Base-by-base conservation (phyloP, 2,888 invertebrate species). In the Chorisops tibialis region DNA sequence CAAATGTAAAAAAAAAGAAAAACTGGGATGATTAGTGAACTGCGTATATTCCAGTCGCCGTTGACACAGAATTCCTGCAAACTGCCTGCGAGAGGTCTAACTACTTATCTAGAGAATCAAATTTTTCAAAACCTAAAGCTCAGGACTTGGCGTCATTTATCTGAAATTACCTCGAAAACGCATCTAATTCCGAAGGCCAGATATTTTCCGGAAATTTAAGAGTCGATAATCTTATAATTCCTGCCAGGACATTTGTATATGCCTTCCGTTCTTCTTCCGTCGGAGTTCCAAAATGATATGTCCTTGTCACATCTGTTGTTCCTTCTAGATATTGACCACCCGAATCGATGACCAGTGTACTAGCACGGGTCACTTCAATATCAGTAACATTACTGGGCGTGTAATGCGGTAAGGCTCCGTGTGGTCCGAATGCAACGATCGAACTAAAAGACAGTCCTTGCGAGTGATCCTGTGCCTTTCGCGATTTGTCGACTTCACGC, bases 261-360 rank as follows among this genome's bases (percentile, higher is more conserved):
- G 91, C 90, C 67, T 87, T 85, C 69, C 83, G 85, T 74, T 91
- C 86, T 48, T 86, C 85, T 0, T 79, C 75, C 0, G 87, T 85
- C 1, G 95, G 93, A 4, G 79, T 80, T 0, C 95, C 96, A 74
- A 91, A 91, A 77, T 95, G 94, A 19, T 94, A 80, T 0, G 96
- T 96, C 63, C 96, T 83, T 0, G 94, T 92, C 0, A 96, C 87
- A 70, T 93, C 90, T 2, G 96, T 96, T 1, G 96, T 96, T 18
- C 96, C 96, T 80, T 95, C 94, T 84, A 81, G 83, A 78, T 96
- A 98, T 76, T 98, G 98, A 56, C 93, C 96, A 14, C 98, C 99
- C 1, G 96, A 96, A 73, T 96, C 96, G 68, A 96, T 85, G 24
- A 98, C 85, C 63, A 96, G 83, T 0, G 96, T 86, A 65, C 91